Percentiles rank a stretch among this genome's conserved stretches.
Conservation (phyloP, 2,888 invertebrate genomes). For the Chalcis sispes region DNA sequence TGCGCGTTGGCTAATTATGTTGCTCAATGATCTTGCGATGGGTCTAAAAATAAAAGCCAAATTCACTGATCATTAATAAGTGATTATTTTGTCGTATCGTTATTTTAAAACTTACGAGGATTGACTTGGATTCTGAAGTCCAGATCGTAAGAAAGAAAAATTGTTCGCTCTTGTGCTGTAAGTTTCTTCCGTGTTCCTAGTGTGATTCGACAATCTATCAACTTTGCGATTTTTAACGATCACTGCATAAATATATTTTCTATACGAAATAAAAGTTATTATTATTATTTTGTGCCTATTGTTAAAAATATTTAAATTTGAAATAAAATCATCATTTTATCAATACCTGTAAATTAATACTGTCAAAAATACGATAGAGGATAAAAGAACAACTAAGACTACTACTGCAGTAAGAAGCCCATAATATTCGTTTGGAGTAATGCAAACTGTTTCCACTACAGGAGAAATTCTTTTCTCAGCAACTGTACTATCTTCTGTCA, state of each 20-base stretch:
- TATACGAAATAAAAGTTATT: conserved; percentile 64
- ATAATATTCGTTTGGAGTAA: conserved; percentile 90
- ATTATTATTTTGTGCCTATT: conserved; percentile 3
- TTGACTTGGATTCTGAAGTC: conserved; percentile 73
- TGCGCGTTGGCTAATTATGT: conserved; percentile 69
- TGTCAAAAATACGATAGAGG: conserved; percentile 85
- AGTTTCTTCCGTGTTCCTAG: conserved; percentile 71
- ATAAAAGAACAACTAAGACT: conserved; percentile 84
- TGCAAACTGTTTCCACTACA: conserved; percentile 84
- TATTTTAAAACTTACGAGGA: conserved; percentile 67
- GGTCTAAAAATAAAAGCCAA: conserved; percentile 63
- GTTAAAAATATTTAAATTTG: conserved; percentile 9
- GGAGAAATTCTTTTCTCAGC: conserved; percentile 70
- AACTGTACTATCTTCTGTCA: conserved; percentile 77
- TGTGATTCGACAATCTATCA: conserved; percentile 68
- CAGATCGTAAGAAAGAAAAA: conserved; percentile 75
- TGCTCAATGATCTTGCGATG: conserved; percentile 69
- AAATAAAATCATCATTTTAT: conserved; percentile 40
- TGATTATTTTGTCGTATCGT: neutral
- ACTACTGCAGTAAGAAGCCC: conserved; percentile 88
- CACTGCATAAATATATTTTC: conserved; percentile 84
- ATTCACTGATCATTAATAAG: conserved; percentile 50
- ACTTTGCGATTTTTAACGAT: conserved; percentile 76
- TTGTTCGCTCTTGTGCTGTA: conserved; percentile 71
- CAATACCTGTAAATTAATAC: conserved; percentile 88